Evolutionary conservation across 2,797 vertebrate genomes (phyloP).

Genomic region (Prunella strophiata): DNA sequence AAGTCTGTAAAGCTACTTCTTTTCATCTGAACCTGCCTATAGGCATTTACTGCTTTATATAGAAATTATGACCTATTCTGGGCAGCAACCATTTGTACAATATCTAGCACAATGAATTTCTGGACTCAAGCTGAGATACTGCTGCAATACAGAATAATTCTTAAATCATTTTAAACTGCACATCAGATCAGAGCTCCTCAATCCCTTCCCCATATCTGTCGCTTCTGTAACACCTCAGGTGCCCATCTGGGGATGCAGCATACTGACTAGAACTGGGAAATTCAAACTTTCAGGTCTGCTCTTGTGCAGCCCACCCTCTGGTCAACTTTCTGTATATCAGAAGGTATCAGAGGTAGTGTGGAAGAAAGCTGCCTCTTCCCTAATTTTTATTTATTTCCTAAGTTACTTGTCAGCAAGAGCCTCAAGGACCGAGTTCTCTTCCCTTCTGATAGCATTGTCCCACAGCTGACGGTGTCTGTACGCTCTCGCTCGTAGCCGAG

Average conservation of each 20-base stretch:
- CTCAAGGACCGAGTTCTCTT: background rate
- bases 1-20: background rate
- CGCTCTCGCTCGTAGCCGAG: fast-evolving
- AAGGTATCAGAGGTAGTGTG: fast-evolving
- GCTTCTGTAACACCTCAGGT: background rate
- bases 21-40: background rate
- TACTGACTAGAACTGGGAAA: background rate
- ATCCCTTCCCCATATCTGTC: background rate
- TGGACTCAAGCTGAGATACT: background rate
- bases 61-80: background rate
- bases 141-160: background rate
- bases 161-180: background rate
- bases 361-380: background rate
- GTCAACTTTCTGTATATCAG: background rate
- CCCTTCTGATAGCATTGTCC: fast-evolving
- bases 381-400: background rate
- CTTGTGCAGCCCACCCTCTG: background rate
- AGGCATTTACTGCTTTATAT: background rate
- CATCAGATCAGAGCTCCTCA: background rate
- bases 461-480: fast-evolving
- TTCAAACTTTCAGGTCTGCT: too few species aligned
- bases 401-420: background rate
- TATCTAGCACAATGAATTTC: background rate
- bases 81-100: background rate
- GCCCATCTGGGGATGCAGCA: too few species aligned